Evolutionary conservation across 2,888 invertebrate species (phyloP).

Genomic region (Suillia variegata): DNA sequence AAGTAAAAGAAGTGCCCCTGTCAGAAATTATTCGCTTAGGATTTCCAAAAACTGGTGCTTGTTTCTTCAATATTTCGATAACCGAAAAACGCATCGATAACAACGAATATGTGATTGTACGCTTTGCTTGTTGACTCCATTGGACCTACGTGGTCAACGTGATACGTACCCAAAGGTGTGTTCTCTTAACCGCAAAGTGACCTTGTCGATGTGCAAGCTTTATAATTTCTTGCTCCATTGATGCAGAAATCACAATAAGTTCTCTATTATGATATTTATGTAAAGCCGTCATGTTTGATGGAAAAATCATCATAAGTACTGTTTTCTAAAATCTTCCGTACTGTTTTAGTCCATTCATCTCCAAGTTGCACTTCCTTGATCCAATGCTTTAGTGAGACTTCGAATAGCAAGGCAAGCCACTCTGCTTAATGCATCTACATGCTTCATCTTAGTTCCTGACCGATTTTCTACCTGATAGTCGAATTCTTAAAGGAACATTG

Average conservation of each 20-base stretch:
- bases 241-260: constrained; percentile 42
- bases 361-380: too few species aligned
- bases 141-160: too few species aligned
- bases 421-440: constrained; percentile 24
- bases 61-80: too few species aligned
- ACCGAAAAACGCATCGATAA: too few species aligned
- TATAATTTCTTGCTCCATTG: constrained; percentile 47
- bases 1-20: too few species aligned
- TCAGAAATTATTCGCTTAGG: too few species aligned
- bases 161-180: too few species aligned
- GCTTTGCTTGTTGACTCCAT: too few species aligned
- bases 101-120: too few species aligned
- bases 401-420: too few species aligned
- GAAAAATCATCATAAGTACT: neutral
- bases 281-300: constrained; percentile 2
- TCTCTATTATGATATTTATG: constrained; percentile 8
- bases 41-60: too few species aligned
- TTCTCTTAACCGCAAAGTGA: constrained; percentile 46
- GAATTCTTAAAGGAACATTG: constrained; percentile 26
- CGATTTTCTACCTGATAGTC: constrained; percentile 26
- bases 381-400: too few species aligned
- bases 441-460: constrained; percentile 23
- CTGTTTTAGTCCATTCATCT: neutral
- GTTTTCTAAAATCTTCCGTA: constrained; percentile 10
- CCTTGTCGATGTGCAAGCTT: constrained; percentile 44